phyloP scores from a whole-genome alignment of 2,888 invertebrate genomes.

The Andricus quercusramuli region DNA sequence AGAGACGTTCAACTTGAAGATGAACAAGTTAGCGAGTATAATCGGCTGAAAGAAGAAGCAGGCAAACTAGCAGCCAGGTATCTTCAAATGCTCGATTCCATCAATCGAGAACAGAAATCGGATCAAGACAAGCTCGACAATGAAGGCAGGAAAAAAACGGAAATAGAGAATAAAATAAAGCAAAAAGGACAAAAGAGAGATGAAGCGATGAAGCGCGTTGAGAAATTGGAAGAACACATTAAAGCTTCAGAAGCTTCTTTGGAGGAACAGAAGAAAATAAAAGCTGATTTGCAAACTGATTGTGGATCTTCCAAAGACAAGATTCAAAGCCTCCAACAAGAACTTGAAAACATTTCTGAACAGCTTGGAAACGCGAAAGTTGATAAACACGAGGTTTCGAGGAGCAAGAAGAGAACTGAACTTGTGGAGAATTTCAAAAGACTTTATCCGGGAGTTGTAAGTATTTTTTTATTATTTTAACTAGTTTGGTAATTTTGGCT shows the following conservation, averaged over 20 bases:
- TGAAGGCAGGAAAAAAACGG: conserved; percentile 91
- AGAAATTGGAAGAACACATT: conserved; percentile 97
- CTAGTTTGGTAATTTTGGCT: background rate
- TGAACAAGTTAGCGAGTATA: conserved; percentile 95
- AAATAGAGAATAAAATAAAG: conserved; percentile 92
- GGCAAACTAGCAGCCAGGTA: conserved; percentile 95
- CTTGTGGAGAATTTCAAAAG: conserved; percentile 98
- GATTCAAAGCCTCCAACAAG: conserved; percentile 90
- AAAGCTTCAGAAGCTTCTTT: conserved; percentile 93
- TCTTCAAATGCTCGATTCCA: conserved; percentile 95
- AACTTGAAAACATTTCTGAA: conserved; percentile 91
- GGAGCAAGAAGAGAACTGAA: conserved; percentile 97
- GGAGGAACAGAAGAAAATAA: conserved; percentile 91
- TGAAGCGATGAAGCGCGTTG: conserved; percentile 95
- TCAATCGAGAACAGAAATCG: conserved; percentile 97
- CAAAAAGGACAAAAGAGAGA: conserved; percentile 96
- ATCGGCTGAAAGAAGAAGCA: conserved; percentile 96
- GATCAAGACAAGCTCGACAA: conserved; percentile 97
- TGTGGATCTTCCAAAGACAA: conserved; percentile 94
- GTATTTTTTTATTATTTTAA: conserved; percentile 44
- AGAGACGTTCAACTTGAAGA: conserved; percentile 96
- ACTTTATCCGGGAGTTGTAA: conserved; percentile 96
- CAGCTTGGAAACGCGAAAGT: conserved; percentile 97
- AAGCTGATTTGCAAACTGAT: conserved; percentile 91
- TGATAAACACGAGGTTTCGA: conserved; percentile 97